phyloP scores from a whole-genome alignment of 2,888 invertebrate genomes.

The Cataglyphis livida region DNA sequence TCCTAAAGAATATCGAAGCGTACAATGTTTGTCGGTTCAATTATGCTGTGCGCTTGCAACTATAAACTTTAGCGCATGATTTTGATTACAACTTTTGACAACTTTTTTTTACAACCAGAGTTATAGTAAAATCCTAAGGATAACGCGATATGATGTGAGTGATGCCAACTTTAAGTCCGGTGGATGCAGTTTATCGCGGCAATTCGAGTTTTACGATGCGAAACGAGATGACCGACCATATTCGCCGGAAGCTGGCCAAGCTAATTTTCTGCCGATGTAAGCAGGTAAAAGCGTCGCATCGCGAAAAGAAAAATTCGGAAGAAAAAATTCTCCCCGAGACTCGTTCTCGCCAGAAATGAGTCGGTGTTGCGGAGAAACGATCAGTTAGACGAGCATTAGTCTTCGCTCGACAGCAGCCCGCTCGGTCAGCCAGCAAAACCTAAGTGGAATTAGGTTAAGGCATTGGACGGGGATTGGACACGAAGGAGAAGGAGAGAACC shows the following conservation, averaged over 20 bases:
- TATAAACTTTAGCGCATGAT: not conserved
- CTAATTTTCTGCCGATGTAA: slow-evolving; percentile 52
- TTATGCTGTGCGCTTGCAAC: slow-evolving; percentile 2
- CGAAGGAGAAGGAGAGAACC: slow-evolving; percentile 9
- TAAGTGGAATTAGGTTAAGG: slow-evolving; percentile 63
- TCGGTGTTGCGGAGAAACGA: slow-evolving; percentile 41
- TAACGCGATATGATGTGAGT: not conserved
- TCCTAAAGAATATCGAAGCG: slow-evolving; percentile 1
- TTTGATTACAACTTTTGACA: not conserved
- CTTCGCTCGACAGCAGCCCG: slow-evolving; percentile 59
- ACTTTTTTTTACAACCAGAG: not conserved
- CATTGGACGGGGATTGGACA: slow-evolving; percentile 19
- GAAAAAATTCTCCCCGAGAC: slow-evolving; percentile 13
- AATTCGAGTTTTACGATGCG: slow-evolving; percentile 20
- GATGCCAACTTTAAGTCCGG: not conserved
- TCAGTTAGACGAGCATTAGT: slow-evolving; percentile 64
- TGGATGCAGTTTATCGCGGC: not conserved
- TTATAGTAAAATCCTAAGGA: not conserved
- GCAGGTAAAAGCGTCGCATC: slow-evolving; percentile 37
- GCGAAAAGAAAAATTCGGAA: not conserved
- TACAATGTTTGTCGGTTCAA: slow-evolving; percentile 26
- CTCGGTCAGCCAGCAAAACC: slow-evolving; percentile 55
- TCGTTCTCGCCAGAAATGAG: slow-evolving; percentile 49
- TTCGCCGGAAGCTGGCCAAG: slow-evolving; percentile 1
- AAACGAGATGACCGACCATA: slow-evolving; percentile 12